phyloP scores from a whole-genome alignment of 2,797 vertebrate genomes.

The Crocidura indochinensis region DNA sequence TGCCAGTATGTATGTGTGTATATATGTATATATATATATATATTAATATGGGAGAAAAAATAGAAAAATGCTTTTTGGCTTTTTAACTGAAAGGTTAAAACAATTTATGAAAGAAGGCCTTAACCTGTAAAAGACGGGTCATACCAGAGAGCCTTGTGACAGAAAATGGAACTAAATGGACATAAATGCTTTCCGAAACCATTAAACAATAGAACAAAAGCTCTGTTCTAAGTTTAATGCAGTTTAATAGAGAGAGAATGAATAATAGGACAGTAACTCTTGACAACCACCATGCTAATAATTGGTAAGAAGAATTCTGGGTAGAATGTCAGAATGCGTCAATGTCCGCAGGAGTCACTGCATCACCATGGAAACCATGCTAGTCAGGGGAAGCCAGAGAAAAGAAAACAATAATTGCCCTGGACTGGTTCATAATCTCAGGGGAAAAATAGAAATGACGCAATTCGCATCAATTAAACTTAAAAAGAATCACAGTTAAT shows the following conservation, averaged over 20 bases:
- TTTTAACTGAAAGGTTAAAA: conserved; percentile 25
- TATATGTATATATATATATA: too few species aligned
- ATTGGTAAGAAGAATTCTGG: conserved; percentile 63
- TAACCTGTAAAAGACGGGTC: background rate
- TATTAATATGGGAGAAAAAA: background rate
- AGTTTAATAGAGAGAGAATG: conserved; percentile 12
- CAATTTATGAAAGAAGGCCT: background rate
- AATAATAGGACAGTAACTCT: conserved; percentile 29
- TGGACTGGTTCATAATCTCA: conserved; percentile 30
- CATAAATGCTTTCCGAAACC: background rate
- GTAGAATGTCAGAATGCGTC: background rate
- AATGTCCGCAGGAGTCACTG: conserved; percentile 35
- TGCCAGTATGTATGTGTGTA: background rate
- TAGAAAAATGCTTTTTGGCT: background rate
- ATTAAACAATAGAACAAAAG: background rate
- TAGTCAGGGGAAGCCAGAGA: background rate
- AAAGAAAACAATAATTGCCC: background rate
- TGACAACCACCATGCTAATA: conserved; percentile 38
- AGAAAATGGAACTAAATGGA: conserved; percentile 7
- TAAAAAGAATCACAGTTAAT: background rate
- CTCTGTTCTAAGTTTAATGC: background rate
- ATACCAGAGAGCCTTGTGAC: background rate
- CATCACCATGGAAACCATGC: conserved; percentile 47
- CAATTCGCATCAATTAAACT: conserved; percentile 29
- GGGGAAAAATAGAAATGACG: background rate